These are phyloP conservation scores for Aleiodes leptofemur DNA, from an alignment of 2,888 invertebrate genomes.

Conservation along the genomic window DNA sequence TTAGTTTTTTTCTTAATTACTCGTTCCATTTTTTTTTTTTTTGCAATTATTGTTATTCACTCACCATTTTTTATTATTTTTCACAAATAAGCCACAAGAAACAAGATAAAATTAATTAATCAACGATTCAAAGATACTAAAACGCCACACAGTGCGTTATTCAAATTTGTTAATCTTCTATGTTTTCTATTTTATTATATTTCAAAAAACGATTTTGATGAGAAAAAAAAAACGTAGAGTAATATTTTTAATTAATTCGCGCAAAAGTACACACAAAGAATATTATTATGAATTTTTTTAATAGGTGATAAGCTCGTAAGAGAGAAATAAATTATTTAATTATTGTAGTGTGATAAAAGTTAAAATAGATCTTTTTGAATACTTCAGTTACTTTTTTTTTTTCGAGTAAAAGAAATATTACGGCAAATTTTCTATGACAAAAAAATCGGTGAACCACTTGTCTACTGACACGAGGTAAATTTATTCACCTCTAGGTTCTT, in stretches of 20 bases:
- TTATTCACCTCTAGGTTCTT: constrained; percentile 52
- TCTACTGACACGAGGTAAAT: constrained; percentile 57
- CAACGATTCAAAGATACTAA: constrained; percentile 5
- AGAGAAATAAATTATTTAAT: constrained; percentile 67
- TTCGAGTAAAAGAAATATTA: constrained; percentile 63
- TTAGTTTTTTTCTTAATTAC: constrained; percentile 53
- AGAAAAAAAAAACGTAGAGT: constrained; percentile 30
- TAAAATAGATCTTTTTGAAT: too few relatives aligned
- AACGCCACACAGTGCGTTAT: constrained; percentile 23
- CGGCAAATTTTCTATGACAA: constrained; percentile 41
- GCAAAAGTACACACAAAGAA: constrained; percentile 61
- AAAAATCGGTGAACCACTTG: constrained; percentile 62
- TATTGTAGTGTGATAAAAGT: constrained; percentile 55
- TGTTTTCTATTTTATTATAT: constrained; percentile 62
- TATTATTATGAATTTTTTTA: constrained; percentile 58
- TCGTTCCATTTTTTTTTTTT: constrained; percentile 55
- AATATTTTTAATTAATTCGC: constrained; percentile 54
- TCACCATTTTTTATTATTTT: constrained; percentile 57
- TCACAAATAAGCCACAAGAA: constrained; percentile 57
- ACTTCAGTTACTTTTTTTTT: neutral
- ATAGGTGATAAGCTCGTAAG: constrained; percentile 60
- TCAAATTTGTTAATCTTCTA: constrained; percentile 52
- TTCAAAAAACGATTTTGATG: constrained; percentile 34
- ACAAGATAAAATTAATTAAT: constrained; percentile 63
- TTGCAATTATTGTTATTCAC: constrained; percentile 57